Percentiles rank a stretch among this genome's conserved stretches.
phyloP scores from a whole-genome alignment of 1,140 invertebrate species.

The Cepaea nemoralis region DNA sequence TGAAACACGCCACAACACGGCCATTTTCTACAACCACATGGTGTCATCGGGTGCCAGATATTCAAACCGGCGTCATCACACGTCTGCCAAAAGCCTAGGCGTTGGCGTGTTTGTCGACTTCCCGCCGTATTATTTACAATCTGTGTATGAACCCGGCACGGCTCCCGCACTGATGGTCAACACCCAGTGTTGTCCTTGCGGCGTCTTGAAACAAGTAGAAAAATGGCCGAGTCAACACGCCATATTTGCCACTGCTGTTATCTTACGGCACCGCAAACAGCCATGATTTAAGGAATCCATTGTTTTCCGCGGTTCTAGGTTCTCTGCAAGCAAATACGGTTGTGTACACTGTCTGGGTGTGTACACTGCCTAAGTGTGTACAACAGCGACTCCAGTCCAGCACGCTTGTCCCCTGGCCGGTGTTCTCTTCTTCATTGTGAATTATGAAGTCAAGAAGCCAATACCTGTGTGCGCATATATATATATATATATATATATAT shows the following conservation, averaged over 20 bases:
- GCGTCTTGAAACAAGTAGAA: background rate
- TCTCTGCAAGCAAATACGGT: background rate
- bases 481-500: no score
- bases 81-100: background rate
- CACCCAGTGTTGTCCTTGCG: background rate
- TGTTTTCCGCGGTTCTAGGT: background rate
- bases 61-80: no score
- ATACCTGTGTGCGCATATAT: no score
- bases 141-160: background rate
- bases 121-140: background rate
- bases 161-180: constrained; percentile 5
- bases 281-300: constrained; percentile 12
- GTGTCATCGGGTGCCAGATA: no score
- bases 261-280: background rate
- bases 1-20: no score
- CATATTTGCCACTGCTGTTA: background rate
- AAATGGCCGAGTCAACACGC: constrained; percentile 8
- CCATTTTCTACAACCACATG: no score
- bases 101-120: background rate
- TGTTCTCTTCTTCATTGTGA: background rate
- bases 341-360: no score
- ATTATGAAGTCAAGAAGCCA: no score
- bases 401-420: background rate
- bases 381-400: background rate
- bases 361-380: background rate